Conservation (phyloP, 1,140 invertebrate genomes). For the Calliopsis andreniformis region DNA sequence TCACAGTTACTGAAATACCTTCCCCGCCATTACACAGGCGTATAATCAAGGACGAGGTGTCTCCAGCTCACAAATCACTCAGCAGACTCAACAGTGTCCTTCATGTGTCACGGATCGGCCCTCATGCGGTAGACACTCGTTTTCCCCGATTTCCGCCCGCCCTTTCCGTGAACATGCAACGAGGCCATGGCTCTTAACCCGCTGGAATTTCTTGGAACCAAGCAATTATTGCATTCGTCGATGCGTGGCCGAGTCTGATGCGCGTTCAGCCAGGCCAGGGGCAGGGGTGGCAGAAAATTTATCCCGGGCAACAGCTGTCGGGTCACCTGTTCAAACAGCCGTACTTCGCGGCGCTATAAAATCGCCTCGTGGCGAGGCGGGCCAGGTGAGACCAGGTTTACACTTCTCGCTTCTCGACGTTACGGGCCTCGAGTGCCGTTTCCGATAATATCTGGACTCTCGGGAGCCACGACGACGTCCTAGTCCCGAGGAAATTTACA, state of each 20-base stretch:
- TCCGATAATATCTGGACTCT: slow-evolving; percentile 37
- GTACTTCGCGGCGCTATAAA: slow-evolving; percentile 53
- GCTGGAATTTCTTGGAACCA: slow-evolving; percentile 45
- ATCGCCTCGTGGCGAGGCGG: slow-evolving; percentile 38
- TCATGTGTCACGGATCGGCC: too few relatives aligned
- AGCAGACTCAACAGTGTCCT: too few relatives aligned
- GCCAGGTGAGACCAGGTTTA: slow-evolving; percentile 56
- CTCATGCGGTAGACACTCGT: background rate
- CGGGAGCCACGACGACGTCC: background rate
- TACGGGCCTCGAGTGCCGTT: slow-evolving; percentile 11
- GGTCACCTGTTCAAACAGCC: slow-evolving; percentile 66
- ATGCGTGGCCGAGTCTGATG: slow-evolving; percentile 30
- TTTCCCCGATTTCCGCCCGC: background rate
- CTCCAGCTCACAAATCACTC: too few relatives aligned
- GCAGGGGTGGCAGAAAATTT: slow-evolving; percentile 61
- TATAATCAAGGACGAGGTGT: too few relatives aligned
- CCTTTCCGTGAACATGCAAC: too few relatives aligned
- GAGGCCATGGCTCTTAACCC: background rate
- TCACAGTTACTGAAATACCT: too few relatives aligned
- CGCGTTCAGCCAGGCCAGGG: background rate
- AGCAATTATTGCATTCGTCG: slow-evolving; percentile 49
- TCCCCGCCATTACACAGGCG: too few relatives aligned
- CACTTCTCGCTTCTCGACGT: slow-evolving; percentile 22
- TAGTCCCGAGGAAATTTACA: background rate
- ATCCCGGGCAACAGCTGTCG: slow-evolving; percentile 61